Evolutionary conservation across 2,797 vertebrate genomes (phyloP), one percentile per base, ranked within the genome.

Genomic region (Eptatretus atami): DNA sequence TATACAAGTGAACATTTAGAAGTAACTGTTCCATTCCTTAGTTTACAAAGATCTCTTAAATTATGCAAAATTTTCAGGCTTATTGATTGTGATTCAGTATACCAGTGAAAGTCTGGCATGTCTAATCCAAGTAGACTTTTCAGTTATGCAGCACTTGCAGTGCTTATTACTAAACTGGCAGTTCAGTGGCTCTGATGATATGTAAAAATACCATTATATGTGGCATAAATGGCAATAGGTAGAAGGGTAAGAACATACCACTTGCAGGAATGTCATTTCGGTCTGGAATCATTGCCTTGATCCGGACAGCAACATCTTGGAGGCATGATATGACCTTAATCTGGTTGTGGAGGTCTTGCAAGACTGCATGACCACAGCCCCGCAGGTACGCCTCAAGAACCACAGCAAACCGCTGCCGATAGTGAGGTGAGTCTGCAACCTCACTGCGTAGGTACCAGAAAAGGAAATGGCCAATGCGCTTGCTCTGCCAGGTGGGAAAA

Each of bases 391-490:
- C 78, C 70, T 80, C 79, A 65, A 81, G 68, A 54, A 80, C 73
- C 66, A 79, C 73, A 1, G 78, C 77, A 76, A 80, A 78, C 13
- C 79, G 76, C 66, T 80, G 75, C 6, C 73, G 74, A 67, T 79
- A 80, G 67, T 74, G 78, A 1, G 67, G 75, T 53, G 77, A 77
- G 1, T 74, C 74, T 2, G 71, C 72, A 53, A 80, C 76, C 68
- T 81, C 79, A 11, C 78, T 77, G 64, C 77, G 75, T n/a, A 79
- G 65, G 19, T 77, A 81, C 79, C 79, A 81, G 71, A 80, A 81
- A 70, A 81, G 78, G 73, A 76, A 81, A 68, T 81, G 79, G 25
- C 79, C 79, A 1, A 81, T 73, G 66, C 75, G 73, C 70, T 78
- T 80, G 72, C 79, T 81, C 79, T 81, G 72, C 65, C 53, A 11